Base-by-base conservation (phyloP, 2,888 invertebrate genomes). In the Pollenia griseotomentosa region DNA sequence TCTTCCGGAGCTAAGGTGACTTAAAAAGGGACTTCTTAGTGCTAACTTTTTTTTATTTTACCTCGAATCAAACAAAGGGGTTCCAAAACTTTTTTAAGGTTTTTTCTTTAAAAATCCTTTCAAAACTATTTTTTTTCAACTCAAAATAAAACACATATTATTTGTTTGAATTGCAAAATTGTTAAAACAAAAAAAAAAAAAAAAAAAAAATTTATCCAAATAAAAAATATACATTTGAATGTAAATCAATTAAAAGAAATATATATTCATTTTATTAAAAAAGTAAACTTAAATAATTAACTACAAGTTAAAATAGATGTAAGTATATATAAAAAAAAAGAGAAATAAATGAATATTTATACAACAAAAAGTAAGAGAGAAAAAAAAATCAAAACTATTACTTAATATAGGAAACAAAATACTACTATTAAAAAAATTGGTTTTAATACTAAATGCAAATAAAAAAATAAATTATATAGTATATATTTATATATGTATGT, bases 391-490 rank as follows among this genome's bases (percentile, higher is more conserved):
- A 71, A 53, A 65, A 74, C 55, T 74, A 78, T 81, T 81, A 77
- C 65, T 77, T 61, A 74, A 77, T 33, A 65, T 63, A 77, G 59
- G 68, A 83, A 66, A 77, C 77, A 80, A 81, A 85, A 82, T 48
- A 82, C 74, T 78, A 81, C 87, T 68, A 66, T 44, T 40, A 40
- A 78, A 73, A 75, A 75, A 55, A 33, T 66, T 11, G 8, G 8
- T 77, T 63, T 79, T 51, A 46, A 74, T 65, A 85, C 82, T 81
- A 85, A 83, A 82, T 65, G 83, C 87, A 85, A 82, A 71, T 75
- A 83, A 66, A 33, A n/a, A 33, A 33, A 33, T 33, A 33, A 33
- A 33, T 33, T 33, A 33, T 33, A 33, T 33, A 33, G 33, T 33
- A 33, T 33, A 70, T 63, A 51, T 42, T 55, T 61, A 70, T 68